A percentile compares a stretch with the other conserved stretches of the same genome.
Evolutionary conservation across 2,113 vertebrate genomes (phyloP).

Genomic region (Colinus virginianus): DNA sequence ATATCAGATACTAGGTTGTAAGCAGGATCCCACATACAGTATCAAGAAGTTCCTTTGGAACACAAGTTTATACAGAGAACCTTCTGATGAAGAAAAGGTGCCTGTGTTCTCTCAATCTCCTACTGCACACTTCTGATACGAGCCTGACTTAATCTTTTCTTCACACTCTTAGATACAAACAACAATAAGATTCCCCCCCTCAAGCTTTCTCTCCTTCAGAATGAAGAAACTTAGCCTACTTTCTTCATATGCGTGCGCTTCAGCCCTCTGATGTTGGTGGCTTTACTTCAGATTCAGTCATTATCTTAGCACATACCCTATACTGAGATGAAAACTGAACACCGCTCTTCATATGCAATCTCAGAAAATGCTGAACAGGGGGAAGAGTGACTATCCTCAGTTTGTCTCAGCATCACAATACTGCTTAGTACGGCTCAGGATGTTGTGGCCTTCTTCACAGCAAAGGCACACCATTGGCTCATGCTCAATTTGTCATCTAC

Average conservation of each 20-base stretch:
- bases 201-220: background rate
- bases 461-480: background rate
- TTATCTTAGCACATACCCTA: background rate
- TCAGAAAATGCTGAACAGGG: background rate
- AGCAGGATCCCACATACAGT: background rate
- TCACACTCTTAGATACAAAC: background rate
- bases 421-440: background rate
- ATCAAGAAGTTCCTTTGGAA: background rate
- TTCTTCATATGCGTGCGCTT: background rate
- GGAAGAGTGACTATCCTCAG: background rate
- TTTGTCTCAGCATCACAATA: background rate
- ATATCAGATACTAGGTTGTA: background rate
- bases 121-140: background rate
- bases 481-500: background rate
- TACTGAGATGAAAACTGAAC: background rate
- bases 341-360: background rate
- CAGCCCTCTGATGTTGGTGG: background rate
- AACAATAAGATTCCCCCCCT: background rate
- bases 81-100: background rate
- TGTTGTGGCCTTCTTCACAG: background rate
- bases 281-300: background rate
- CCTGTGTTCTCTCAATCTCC: background rate
- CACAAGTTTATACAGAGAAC: background rate
- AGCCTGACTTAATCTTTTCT: background rate
- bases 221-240: background rate